A percentile compares a stretch with the other conserved stretches of the same genome.
phyloP scores from a whole-genome alignment of 2,888 invertebrate genomes.

The Megamerina dolium region DNA sequence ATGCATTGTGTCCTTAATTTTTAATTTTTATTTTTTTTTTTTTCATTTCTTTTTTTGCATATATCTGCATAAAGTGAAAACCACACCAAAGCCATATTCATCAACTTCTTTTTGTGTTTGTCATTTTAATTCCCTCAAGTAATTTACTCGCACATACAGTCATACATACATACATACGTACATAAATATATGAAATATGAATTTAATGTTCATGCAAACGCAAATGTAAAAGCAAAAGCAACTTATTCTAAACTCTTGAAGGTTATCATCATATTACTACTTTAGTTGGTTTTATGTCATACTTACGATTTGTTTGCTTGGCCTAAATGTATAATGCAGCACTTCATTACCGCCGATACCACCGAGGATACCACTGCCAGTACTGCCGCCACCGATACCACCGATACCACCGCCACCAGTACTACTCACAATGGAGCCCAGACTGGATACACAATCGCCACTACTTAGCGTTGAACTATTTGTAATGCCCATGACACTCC shows the following conservation, averaged over 20 bases:
- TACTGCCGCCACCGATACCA: constrained; percentile 35
- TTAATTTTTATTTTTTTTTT: constrained; percentile 1
- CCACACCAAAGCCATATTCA: constrained; percentile 12
- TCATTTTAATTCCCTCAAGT: constrained; percentile 22
- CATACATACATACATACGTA: constrained; percentile 14
- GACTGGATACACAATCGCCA: constrained; percentile 29
- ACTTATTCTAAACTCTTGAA: too few species aligned
- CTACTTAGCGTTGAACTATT: constrained; percentile 27
- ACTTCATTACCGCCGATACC: constrained; percentile 46
- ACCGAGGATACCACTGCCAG: constrained; percentile 34
- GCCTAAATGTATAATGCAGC: constrained; percentile 50
- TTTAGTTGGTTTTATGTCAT: constrained; percentile 17
- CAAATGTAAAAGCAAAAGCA: too few species aligned
- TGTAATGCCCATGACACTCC: constrained; percentile 28
- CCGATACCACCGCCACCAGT: constrained; percentile 17
- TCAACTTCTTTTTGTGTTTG: too few species aligned
- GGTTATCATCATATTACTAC: too few species aligned
- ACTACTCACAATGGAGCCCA: constrained; percentile 38
- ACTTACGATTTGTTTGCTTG: constrained; percentile 51
- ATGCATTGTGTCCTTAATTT: constrained; percentile 1
- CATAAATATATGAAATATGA: not conserved
- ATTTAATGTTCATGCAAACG: too few species aligned
- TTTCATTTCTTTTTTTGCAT: constrained; percentile 1
- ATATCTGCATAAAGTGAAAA: not conserved
- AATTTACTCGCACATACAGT: constrained; percentile 17